Conservation (phyloP, 1,140 invertebrate species). For the Drosophila sechellia region DNA sequence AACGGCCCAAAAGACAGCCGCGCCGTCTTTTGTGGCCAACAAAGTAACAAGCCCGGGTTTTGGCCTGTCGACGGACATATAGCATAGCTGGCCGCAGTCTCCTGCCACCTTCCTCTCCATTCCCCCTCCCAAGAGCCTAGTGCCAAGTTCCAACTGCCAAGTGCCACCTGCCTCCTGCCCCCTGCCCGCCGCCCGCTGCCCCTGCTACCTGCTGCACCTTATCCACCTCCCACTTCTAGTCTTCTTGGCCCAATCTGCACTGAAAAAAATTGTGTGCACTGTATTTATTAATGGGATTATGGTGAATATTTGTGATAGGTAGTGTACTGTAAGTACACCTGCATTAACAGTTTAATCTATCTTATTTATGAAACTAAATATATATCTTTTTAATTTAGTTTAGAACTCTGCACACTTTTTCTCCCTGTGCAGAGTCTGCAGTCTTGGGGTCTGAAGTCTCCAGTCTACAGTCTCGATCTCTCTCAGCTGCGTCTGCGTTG, state of each 20-base stretch:
- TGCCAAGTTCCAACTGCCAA: conserved; percentile 19
- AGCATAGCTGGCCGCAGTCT: conserved; percentile 44
- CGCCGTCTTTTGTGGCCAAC: conserved; percentile 44
- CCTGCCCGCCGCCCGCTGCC: conserved; percentile 5
- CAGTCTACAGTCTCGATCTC: conserved; percentile 44
- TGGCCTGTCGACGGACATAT: conserved; percentile 19
- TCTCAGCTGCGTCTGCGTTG: conserved; percentile 68
- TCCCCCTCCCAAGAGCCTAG: conserved; percentile 8
- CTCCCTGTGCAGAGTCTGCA: conserved; percentile 27
- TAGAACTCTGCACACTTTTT: background rate
- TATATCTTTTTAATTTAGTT: too few relatives aligned
- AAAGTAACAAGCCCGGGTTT: conserved; percentile 51
- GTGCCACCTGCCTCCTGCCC: conserved; percentile 14
- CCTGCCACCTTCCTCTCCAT: conserved; percentile 14
- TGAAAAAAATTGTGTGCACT: background rate
- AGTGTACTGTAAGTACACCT: too few relatives aligned
- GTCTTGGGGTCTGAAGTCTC: conserved; percentile 46
- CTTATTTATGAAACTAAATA: too few relatives aligned
- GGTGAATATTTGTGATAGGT: too few relatives aligned
- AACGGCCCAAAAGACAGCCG: conserved; percentile 29
- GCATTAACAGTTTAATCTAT: too few relatives aligned
- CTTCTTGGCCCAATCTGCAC: conserved; percentile 19
- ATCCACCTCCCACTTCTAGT: conserved; percentile 30
- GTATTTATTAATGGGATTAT: too few relatives aligned
- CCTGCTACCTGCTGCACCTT: conserved; percentile 25